A percentile compares a stretch with the other conserved stretches of the same genome.
Evolutionary conservation across 2,113 vertebrate genomes (phyloP).

Genomic region (Enhydra lutris): DNA sequence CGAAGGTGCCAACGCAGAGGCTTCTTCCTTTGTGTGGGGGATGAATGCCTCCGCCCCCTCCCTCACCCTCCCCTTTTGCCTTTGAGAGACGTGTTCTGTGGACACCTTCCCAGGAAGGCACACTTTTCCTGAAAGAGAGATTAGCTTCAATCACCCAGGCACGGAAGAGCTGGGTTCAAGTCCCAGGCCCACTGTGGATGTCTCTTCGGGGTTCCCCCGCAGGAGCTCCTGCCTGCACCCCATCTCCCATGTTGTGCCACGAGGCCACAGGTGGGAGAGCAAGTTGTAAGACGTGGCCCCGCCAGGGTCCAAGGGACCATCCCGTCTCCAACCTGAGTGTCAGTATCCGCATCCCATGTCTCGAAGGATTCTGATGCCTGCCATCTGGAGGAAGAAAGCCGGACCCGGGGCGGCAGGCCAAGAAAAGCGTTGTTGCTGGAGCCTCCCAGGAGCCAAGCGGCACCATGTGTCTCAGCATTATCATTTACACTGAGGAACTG

Average conservation of each 20-base stretch:
- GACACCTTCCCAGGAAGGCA: background rate
- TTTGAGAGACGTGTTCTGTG: background rate
- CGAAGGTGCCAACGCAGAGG: background rate
- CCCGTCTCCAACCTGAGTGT: background rate
- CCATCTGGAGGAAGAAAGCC: constrained; percentile 46
- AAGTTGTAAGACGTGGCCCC: accelerated
- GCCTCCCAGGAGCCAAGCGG: constrained; percentile 19
- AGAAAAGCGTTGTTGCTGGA: background rate
- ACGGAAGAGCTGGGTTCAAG: background rate
- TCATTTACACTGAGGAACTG: constrained; percentile 56
- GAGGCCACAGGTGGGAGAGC: background rate
- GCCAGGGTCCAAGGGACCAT: accelerated
- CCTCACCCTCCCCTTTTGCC: background rate
- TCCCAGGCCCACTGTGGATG: accelerated
- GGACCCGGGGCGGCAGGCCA: constrained; percentile 46
- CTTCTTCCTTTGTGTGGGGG: background rate
- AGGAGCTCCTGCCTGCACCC: accelerated
- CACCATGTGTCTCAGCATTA: constrained; percentile 47
- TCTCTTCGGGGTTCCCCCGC: background rate
- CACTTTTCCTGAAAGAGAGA: accelerated
- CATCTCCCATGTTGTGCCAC: accelerated
- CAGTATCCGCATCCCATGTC: background rate
- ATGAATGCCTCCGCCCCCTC: background rate
- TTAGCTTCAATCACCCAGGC: background rate
- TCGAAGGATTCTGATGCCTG: background rate